Base-by-base conservation (phyloP, 2,888 invertebrate genomes). In the Sphinx pinastri region DNA sequence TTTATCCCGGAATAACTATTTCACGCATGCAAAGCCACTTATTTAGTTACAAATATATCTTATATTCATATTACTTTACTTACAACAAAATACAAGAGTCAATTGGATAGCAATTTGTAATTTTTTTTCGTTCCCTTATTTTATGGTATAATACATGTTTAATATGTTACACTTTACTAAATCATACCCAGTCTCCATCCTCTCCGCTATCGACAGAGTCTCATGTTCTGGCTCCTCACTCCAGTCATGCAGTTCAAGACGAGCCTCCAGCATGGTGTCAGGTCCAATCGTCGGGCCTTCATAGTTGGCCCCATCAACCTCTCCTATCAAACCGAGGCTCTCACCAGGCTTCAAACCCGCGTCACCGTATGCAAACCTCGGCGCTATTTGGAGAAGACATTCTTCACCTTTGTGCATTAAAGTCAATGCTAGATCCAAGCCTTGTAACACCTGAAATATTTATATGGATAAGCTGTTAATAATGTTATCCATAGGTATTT, bases 371-470 rank as follows among this genome's bases (percentile, higher is more conserved):
- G 96, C 98, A 91, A 98, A 97, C 77, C 98, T 95, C 4, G 98
- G 94, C 73, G 96, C 95, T 68, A 98, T 93, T 84, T 95, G 95
- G 66, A 99, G 88, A 76, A 96, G 94, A 71, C 97, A 96, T 77
- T 95, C 94, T 93, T 99, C 99, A 0, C 96, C 97, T 80, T 96
- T 94, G 84, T 97, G 95, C 98, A 99, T 98, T 77, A 99, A 91
- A 38, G 97, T 96, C 75, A 98, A 88, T 19, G 97, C 96, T 89
- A 99, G 94, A 88, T 99, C 99, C 81, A 98, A 84, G 11, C 98
- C 99, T 96, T 97, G 96, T 68, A 96, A 88, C 11, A 96, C 87
- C 95, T 95, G 75, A 67, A 82, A 82, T 67, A 73, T 71, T 70
- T 71, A 68, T 52, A 68, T 71, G 38, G 31, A 1, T 52, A 69